A percentile compares a stretch with the other conserved stretches of the same genome.
Evolutionary conservation across 2,888 invertebrate genomes (phyloP).

Genomic region (Tiphia femorata): DNA sequence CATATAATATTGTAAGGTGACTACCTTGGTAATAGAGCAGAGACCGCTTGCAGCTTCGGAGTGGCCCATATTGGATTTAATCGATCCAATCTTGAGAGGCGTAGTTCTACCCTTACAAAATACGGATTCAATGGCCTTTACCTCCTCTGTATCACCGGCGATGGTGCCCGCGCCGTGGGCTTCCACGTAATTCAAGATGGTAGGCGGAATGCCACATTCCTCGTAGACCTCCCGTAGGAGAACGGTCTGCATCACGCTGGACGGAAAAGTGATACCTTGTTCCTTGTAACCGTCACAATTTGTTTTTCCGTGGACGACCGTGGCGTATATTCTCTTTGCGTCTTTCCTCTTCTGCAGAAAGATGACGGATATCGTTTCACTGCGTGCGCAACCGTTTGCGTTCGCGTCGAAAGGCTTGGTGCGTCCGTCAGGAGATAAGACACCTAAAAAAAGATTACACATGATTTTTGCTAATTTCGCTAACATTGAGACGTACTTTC

Average conservation of each 20-base stretch:
- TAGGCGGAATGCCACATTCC: constrained; percentile 73
- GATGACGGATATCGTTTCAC: constrained; percentile 81
- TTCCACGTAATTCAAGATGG: constrained; percentile 75
- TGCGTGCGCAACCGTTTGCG: constrained; percentile 86
- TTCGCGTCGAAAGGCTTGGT: constrained; percentile 92
- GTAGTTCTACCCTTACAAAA: constrained; percentile 82
- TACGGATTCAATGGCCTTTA: constrained; percentile 84
- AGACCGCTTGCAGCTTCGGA: constrained; percentile 89
- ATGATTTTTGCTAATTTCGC: no score
- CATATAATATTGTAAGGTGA: neutral
- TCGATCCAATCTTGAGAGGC: constrained; percentile 88
- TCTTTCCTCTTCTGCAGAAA: constrained; percentile 78
- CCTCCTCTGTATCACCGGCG: constrained; percentile 94
- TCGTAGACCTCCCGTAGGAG: constrained; percentile 73
- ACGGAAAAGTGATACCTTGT: constrained; percentile 65
- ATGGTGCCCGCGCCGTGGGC: constrained; percentile 83
- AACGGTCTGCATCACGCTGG: constrained; percentile 57
- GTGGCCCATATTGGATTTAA: constrained; percentile 96
- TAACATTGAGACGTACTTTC: no score
- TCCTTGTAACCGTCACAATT: constrained; percentile 73
- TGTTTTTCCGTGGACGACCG: constrained; percentile 72
- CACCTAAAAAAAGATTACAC: constrained; percentile 74
- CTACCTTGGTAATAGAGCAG: constrained; percentile 85
- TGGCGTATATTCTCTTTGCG: constrained; percentile 71
- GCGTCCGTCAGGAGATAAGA: constrained; percentile 85